These are phyloP conservation scores for Lycocerus yunnanus DNA, from an alignment of 2,888 invertebrate species.

Conservation along the genomic window DNA sequence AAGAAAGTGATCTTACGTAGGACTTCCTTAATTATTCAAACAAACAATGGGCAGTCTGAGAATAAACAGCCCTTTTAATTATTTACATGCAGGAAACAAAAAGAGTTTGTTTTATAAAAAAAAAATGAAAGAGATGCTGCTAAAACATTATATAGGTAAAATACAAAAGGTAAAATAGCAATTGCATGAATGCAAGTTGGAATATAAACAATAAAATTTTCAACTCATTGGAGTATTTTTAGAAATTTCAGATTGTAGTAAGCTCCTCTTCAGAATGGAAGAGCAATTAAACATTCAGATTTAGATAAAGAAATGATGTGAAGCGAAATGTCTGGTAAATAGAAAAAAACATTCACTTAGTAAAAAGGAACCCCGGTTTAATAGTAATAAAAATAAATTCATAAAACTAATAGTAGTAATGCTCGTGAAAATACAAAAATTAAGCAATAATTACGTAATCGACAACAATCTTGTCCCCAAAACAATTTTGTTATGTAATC, in stretches of 20 bases:
- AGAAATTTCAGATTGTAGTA: not conserved
- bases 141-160: not conserved
- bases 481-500: not conserved
- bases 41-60: not conserved
- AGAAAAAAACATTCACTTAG: not conserved
- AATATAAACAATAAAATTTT: not conserved
- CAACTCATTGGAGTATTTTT: not conserved
- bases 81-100: not conserved
- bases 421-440: not conserved
- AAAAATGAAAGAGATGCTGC: too few species aligned
- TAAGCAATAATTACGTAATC: not conserved
- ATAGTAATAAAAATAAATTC: not conserved
- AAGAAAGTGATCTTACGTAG: conserved; percentile 1
- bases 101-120: not conserved
- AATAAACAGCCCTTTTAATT: not conserved
- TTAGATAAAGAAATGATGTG: not conserved
- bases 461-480: not conserved
- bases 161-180: too few species aligned
- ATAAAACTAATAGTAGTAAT: not conserved
- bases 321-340: not conserved
- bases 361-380: not conserved
- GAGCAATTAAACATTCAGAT: not conserved
- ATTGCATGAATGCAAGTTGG: not conserved
- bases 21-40: conserved; percentile 1
- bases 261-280: not conserved